Percentiles rank a stretch among this genome's conserved stretches.
These are phyloP conservation scores for Zophobas atratus DNA, from an alignment of 1,140 invertebrate genomes.

Conservation along the genomic window DNA sequence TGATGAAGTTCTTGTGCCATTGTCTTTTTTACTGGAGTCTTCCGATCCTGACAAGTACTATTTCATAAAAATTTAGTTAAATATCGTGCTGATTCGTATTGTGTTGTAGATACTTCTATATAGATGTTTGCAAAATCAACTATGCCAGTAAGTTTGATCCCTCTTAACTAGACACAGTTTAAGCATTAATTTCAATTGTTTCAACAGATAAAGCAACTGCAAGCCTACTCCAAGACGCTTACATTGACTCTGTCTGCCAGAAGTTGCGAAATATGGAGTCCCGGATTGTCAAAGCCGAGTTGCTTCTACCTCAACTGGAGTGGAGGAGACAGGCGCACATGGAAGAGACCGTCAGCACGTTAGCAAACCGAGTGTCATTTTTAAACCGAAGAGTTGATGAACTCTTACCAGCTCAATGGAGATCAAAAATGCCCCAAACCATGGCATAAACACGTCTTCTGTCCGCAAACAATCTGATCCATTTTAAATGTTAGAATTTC, in stretches of 20 bases:
- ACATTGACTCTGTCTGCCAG: conserved; percentile 65
- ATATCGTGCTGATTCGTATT: conserved; percentile 41
- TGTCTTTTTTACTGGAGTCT: conserved; percentile 61
- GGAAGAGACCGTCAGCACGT: conserved; percentile 63
- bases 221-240: conserved; percentile 65
- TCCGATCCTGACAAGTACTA: conserved; percentile 34
- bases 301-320: conserved; percentile 64
- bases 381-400: conserved; percentile 65
- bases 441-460: conserved; percentile 47
- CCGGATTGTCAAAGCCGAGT: conserved; percentile 63
- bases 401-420: conserved; percentile 62
- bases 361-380: conserved; percentile 63
- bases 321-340: conserved; percentile 64
- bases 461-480: background rate
- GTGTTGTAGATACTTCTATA: conserved; percentile 56
- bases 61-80: conserved; percentile 8
- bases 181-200: background rate
- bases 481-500: background rate
- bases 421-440: conserved; percentile 59
- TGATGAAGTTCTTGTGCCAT: conserved; percentile 61
- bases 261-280: conserved; percentile 64
- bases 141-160: conserved; percentile 53
- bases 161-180: too few species aligned
- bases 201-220: conserved; percentile 57
- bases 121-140: conserved; percentile 60